phyloP scores from a whole-genome alignment of 2,888 invertebrate species.

The Monochamus alternatus region DNA sequence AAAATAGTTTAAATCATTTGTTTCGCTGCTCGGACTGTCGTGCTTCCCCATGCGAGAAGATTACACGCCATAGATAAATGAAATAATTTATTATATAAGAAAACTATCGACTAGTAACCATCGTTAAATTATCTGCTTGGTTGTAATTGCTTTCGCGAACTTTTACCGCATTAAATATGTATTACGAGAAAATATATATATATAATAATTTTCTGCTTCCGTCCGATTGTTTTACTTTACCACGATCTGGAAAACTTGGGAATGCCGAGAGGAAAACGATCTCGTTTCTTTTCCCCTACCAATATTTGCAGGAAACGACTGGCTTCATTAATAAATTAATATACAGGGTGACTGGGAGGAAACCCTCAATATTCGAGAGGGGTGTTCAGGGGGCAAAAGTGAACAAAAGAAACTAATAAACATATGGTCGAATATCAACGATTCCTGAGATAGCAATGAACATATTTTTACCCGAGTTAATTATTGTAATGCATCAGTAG shows the following conservation, averaged over 20 bases:
- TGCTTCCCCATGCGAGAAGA: constrained; percentile 28
- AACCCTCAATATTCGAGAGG: no score
- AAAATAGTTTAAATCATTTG: not conserved
- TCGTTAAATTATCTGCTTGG: constrained; percentile 1
- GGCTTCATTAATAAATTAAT: not conserved
- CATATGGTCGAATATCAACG: no score
- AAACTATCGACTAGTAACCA: not conserved
- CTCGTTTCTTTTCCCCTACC: not conserved
- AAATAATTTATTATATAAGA: constrained; percentile 29
- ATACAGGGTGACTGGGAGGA: no score
- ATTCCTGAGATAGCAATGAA: no score
- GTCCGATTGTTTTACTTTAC: not conserved
- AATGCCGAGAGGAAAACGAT: not conserved
- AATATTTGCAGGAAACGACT: not conserved
- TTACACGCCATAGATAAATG: constrained; percentile 20
- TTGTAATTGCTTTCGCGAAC: no score
- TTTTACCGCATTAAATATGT: no score
- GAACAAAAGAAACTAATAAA: no score
- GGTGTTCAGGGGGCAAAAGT: no score
- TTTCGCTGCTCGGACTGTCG: not conserved
- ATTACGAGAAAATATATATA: no score
- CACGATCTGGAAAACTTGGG: not conserved
- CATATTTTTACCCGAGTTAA: no score
- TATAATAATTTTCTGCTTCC: not conserved
- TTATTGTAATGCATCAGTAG: no score